These are phyloP conservation scores for Scaptomyza caliginosa DNA, from an alignment of 2,888 invertebrate genomes.

Conservation along the genomic window DNA sequence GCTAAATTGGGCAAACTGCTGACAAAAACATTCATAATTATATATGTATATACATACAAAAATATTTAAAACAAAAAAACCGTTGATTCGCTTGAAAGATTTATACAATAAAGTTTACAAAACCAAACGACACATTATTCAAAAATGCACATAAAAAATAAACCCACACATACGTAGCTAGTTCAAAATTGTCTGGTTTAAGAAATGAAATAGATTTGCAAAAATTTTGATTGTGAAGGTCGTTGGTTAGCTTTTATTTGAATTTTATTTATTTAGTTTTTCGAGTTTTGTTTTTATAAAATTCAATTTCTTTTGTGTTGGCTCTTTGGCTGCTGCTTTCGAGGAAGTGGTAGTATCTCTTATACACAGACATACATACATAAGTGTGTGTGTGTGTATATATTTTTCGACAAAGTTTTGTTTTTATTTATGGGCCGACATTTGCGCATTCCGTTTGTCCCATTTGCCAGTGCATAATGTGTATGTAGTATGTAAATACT, in stretches of 20 bases:
- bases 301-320: slow-evolving; percentile 39
- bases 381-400: background rate
- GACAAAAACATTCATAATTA: too few relatives aligned
- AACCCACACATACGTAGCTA: slow-evolving; percentile 2
- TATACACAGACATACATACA: slow-evolving; percentile 1
- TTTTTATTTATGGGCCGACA: slow-evolving; percentile 74
- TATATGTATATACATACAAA: slow-evolving; percentile 5
- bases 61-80: background rate
- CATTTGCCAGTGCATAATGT: slow-evolving; percentile 31
- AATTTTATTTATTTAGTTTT: slow-evolving; percentile 27
- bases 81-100: slow-evolving; percentile 10
- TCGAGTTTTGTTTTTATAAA: slow-evolving; percentile 19
- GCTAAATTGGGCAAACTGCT: slow-evolving; percentile 28
- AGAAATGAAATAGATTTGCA: slow-evolving; percentile 35
- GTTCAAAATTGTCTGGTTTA: slow-evolving; percentile 16
- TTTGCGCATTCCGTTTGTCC: slow-evolving; percentile 69
- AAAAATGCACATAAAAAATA: slow-evolving; percentile 1
- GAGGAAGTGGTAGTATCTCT: slow-evolving; percentile 58
- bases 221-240: slow-evolving; percentile 62
- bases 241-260: slow-evolving; percentile 34
- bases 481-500: slow-evolving; percentile 11
- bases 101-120: slow-evolving; percentile 18
- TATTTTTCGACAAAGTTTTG: slow-evolving; percentile 32
- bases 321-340: slow-evolving; percentile 14
- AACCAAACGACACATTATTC: slow-evolving; percentile 2